Percentiles rank a stretch among this genome's conserved stretches.
Conservation (phyloP, 2,113 vertebrate species). For the Rallus limicola region DNA sequence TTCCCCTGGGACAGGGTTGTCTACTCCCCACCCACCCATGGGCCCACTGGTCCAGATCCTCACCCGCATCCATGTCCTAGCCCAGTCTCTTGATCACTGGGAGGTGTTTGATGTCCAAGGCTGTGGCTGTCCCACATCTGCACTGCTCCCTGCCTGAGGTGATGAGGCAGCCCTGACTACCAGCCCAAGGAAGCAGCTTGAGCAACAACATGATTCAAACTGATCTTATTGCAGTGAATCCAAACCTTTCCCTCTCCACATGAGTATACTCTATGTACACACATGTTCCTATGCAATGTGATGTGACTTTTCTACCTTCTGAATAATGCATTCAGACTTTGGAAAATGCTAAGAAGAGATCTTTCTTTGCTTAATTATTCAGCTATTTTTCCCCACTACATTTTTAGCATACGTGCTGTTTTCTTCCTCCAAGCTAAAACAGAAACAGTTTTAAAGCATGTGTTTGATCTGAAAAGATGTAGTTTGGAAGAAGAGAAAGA, state of each 20-base stretch:
- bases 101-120: rapidly evolving
- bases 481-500: neutral
- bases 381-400: neutral
- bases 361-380: neutral
- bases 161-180: neutral
- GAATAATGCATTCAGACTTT: neutral
- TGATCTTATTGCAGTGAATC: conserved; percentile 19
- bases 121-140: neutral
- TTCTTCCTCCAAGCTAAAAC: neutral
- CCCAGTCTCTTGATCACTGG: neutral
- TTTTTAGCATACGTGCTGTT: neutral
- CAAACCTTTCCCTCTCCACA: neutral
- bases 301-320: neutral
- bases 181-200: neutral
- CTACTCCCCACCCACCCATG: neutral
- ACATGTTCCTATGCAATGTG: neutral
- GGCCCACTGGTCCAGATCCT: neutral
- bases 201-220: neutral
- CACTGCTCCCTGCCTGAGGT: neutral
- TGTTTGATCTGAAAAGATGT: neutral
- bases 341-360: neutral
- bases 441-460: neutral
- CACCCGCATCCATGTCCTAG: neutral
- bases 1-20: neutral
- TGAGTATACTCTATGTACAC: neutral